Conservation (phyloP, 2,888 invertebrate species). For the Stictocephala bisonia region DNA sequence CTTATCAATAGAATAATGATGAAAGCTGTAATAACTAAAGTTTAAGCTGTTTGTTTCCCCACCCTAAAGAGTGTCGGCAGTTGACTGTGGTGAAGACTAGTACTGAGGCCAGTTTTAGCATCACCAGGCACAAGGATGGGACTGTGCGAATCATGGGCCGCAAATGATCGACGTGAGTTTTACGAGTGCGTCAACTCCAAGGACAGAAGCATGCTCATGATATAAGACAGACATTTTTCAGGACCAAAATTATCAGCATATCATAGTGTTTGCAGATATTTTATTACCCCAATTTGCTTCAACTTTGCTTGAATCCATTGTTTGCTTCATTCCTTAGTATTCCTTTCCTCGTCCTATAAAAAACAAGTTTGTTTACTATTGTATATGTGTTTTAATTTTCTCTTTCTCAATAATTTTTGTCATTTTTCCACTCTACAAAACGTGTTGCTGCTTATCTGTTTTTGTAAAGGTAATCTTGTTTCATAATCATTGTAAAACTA, state of each 20-base stretch:
- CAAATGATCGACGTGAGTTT: not conserved
- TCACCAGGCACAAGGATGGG: slow-evolving; percentile 41
- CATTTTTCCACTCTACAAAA: too few relatives aligned
- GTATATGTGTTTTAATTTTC: too few relatives aligned
- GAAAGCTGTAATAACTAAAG: slow-evolving; percentile 36
- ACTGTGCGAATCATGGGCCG: slow-evolving; percentile 38
- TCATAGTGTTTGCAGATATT: not conserved
- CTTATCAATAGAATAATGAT: slow-evolving; percentile 8
- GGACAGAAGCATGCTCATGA: slow-evolving; percentile 33
- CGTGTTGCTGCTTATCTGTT: too few relatives aligned
- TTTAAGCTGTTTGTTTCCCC: slow-evolving; percentile 20
- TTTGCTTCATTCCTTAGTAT: too few relatives aligned
- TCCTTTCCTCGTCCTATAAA: too few relatives aligned
- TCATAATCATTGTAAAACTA: too few relatives aligned
- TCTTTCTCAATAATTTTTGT: too few relatives aligned
- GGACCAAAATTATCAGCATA: slow-evolving; percentile 4
- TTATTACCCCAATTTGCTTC: not conserved
- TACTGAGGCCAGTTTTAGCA: slow-evolving; percentile 45
- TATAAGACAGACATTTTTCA: slow-evolving; percentile 30
- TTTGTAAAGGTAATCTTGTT: too few relatives aligned
- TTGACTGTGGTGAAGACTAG: slow-evolving; percentile 24
- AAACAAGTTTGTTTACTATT: too few relatives aligned
- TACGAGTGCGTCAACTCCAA: slow-evolving; percentile 20
- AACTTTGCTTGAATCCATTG: too few relatives aligned
- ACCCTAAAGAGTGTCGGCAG: slow-evolving; percentile 27